Evolutionary conservation across 92 coral and sea anemone species (phyloP), one percentile per base, ranked within the genome.

Genomic region (Zoanthus sociatus): DNA sequence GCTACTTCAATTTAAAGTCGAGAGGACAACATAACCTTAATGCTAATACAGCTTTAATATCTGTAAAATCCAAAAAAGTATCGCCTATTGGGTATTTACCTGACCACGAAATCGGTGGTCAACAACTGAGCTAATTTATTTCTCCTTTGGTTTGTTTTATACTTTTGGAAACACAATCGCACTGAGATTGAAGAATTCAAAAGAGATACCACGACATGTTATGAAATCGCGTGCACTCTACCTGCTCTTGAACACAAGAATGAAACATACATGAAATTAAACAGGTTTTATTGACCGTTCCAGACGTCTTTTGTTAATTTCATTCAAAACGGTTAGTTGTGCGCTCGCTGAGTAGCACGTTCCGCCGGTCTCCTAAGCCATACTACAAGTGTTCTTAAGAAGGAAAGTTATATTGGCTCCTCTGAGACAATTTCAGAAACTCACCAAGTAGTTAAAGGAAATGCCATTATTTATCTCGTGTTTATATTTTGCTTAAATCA

Each of bases 71-170:
- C 55, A 63, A n/a, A 12, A 75, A 61, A 30, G 60, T 76, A n/a
- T 20, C 47, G 79, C 64, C 26, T 26, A 26, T 26, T 26, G 26
- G 26, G 11, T 50, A 60, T 73, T 77, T 51, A 53, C 63, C 21
- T 64, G 44, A 46, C 60, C 60, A 60, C 42, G 45, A 30, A 81
- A 81, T 15, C 55, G 45, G 73, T 26, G 55, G 44, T 81, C 74
- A 66, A 81, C 85, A 68, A 74, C 72, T 47, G 84, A 79, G 72
- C 56, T 75, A 21, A 75, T 13, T 16, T 75, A 44, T 86, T 60
- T 64, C 83, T 63, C 42, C 12, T 76, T 45, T 7, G 61, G 83
- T 51, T 87, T 87, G 51, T 68, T 69, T 84, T 71, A 53, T 72
- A 55, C 16, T 54, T 78, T 61, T 87, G 48, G 70, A 87, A 64